These are phyloP conservation scores for Tyrophagus putrescentiae DNA, from an alignment of 1,140 invertebrate species.

Conservation along the genomic window DNA sequence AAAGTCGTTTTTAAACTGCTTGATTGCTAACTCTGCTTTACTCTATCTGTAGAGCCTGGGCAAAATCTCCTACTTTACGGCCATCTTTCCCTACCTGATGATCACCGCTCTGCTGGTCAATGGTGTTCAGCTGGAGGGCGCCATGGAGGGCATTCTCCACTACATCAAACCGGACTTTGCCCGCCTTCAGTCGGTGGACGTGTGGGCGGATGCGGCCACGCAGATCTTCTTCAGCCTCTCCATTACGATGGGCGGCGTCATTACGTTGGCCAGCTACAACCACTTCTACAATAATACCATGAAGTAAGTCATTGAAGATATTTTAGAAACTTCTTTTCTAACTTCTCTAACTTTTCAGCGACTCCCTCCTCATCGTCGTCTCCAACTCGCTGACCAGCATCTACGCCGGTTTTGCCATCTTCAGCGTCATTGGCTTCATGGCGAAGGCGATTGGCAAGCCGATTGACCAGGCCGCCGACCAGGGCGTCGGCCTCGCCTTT, in stretches of 20 bases:
- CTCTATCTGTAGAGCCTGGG: no score
- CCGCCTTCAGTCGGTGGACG: constrained; percentile 43
- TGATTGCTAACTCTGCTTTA: no score
- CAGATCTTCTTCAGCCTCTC: constrained; percentile 40
- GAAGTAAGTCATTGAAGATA: constrained; percentile 22
- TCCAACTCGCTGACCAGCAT: constrained; percentile 8
- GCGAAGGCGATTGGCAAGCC: background rate
- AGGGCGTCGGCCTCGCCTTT: constrained; percentile 31
- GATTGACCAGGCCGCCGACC: constrained; percentile 1
- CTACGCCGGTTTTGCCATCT: constrained; percentile 16
- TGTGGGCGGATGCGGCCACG: constrained; percentile 33
- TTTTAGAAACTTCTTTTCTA: background rate
- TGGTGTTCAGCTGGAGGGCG: constrained; percentile 73
- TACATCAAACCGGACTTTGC: constrained; percentile 69
- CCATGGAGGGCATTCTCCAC: constrained; percentile 65
- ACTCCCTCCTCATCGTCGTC: constrained; percentile 8
- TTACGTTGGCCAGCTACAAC: constrained; percentile 40
- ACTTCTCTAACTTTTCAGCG: background rate
- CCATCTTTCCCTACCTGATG: constrained; percentile 85
- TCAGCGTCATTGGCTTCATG: constrained; percentile 10
- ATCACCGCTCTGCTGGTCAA: constrained; percentile 86
- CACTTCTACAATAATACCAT: constrained; percentile 35
- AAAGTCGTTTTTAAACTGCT: no score
- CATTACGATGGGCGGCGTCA: constrained; percentile 38
- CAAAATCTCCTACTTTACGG: constrained; percentile 86